phyloP scores from a whole-genome alignment of 2,888 invertebrate genomes.

The Monochamus alternatus region DNA sequence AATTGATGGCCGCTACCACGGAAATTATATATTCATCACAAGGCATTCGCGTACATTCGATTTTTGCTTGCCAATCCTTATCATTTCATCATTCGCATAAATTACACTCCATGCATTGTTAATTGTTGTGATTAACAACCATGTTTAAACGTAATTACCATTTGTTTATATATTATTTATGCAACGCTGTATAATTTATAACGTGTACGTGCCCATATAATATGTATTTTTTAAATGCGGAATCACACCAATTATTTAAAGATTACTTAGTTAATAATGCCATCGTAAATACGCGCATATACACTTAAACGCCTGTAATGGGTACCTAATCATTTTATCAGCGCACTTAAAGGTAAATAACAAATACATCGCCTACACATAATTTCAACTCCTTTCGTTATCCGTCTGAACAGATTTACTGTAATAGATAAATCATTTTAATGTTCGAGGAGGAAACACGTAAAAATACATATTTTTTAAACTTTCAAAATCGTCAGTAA shows the following conservation, averaged over 20 bases:
- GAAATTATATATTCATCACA: conserved; percentile 9
- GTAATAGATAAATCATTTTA: too few relatives aligned
- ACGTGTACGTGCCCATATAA: conserved; percentile 17
- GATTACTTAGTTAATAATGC: neutral
- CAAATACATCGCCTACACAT: neutral
- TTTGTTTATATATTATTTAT: conserved; percentile 28
- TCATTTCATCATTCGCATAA: conserved; percentile 28
- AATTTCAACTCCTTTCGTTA: too few relatives aligned
- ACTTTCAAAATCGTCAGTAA: too few relatives aligned
- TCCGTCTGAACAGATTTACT: too few relatives aligned
- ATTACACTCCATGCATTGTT: conserved; percentile 32
- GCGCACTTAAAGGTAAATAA: neutral
- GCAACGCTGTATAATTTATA: conserved; percentile 21
- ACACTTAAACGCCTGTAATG: neutral
- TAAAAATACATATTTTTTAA: too few relatives aligned
- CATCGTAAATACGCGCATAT: neutral
- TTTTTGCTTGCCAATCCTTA: conserved; percentile 31
- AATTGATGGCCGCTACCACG: neutral
- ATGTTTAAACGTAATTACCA: conserved; percentile 14
- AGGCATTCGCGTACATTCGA: conserved; percentile 10
- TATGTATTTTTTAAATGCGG: neutral
- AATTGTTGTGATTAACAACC: conserved; percentile 27
- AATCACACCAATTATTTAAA: conserved; percentile 5
- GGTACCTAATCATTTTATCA: neutral
- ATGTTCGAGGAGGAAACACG: too few relatives aligned